Evolutionary conservation across 2,113 vertebrate species (phyloP).

Genomic region (Alligator mississippiensis): DNA sequence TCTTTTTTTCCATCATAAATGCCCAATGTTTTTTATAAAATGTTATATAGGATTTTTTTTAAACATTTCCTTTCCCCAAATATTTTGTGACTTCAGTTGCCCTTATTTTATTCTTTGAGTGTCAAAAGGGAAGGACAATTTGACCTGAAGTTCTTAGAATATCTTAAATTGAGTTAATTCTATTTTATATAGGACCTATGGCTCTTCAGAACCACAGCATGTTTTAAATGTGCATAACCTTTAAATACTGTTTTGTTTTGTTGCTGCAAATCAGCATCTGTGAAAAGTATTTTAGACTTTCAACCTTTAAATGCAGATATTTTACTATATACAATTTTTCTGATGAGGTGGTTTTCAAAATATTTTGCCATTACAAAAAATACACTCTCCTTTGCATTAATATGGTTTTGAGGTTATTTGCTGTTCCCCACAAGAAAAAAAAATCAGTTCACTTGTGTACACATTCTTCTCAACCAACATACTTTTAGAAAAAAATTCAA

Average conservation of each 20-base stretch:
- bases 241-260: neutral
- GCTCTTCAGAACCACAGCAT: neutral
- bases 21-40: neutral
- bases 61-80: too few species aligned
- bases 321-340: neutral
- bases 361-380: neutral
- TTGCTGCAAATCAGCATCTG: neutral
- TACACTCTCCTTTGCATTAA: neutral
- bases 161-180: neutral
- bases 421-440: neutral
- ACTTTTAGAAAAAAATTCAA: constrained; percentile 2
- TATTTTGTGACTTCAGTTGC: neutral
- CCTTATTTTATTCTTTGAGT: neutral
- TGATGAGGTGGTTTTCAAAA: neutral
- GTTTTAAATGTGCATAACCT: neutral
- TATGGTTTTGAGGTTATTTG: neutral
- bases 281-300: constrained; percentile 13
- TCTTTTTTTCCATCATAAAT: neutral
- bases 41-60: too few species aligned
- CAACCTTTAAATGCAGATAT: constrained; percentile 9
- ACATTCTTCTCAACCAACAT: fast-evolving
- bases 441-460: neutral
- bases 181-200: neutral
- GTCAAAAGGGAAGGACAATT: constrained; percentile 9
- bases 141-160: constrained; percentile 12